Evolutionary conservation across 2,888 invertebrate genomes (phyloP).

Genomic region (Diogma glabrata): DNA sequence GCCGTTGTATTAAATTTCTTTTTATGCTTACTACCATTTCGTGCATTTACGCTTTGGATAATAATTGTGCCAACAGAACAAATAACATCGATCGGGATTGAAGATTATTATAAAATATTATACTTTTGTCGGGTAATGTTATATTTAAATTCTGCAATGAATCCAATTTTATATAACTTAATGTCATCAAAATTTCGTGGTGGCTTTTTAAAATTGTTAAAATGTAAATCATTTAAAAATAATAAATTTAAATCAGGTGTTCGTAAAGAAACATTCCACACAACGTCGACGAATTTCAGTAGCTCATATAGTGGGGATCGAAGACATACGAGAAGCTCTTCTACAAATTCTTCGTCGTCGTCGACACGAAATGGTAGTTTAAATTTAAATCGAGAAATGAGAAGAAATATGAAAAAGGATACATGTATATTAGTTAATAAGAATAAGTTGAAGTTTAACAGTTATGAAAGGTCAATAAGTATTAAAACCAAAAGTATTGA

Average conservation of each 20-base stretch:
- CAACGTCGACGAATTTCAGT: constrained; percentile 24
- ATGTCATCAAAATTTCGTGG: constrained; percentile 86
- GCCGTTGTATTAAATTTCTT: constrained; percentile 87
- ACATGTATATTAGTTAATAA: constrained; percentile 1
- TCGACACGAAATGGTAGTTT: background rate
- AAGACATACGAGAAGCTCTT: constrained; percentile 4
- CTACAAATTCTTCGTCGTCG: background rate
- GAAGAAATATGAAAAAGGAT: background rate
- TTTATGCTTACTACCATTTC: constrained; percentile 77
- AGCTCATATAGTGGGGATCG: constrained; percentile 20
- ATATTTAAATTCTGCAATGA: constrained; percentile 82
- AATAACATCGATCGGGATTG: constrained; percentile 57
- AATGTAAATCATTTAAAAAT: constrained; percentile 23
- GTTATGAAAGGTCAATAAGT: constrained; percentile 1
- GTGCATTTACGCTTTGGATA: constrained; percentile 78
- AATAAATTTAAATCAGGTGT: constrained; percentile 17
- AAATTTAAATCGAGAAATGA: background rate
- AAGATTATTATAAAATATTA: constrained; percentile 69
- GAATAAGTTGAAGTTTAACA: constrained; percentile 4
- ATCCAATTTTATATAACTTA: constrained; percentile 82
- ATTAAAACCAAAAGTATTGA: constrained; percentile 8
- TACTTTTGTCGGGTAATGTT: constrained; percentile 80
- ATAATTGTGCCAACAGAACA: constrained; percentile 63
- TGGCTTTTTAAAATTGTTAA: constrained; percentile 59
- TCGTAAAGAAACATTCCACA: constrained; percentile 24